phyloP scores from a whole-genome alignment of 2,113 vertebrate species.

The Hyperopisus bebe region DNA sequence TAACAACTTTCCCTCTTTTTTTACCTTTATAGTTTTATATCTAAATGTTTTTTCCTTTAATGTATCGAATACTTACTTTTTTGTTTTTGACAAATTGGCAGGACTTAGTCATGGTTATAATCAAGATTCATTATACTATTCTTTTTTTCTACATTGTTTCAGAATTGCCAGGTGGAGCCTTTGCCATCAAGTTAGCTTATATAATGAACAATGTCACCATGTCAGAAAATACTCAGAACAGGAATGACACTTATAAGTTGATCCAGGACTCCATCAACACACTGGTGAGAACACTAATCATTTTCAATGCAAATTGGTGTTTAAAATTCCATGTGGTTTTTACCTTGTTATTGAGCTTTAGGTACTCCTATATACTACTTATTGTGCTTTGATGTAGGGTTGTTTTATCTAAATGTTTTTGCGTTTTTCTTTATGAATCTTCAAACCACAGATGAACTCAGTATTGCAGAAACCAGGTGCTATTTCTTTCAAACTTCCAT shows the following conservation, averaged over 20 bases:
- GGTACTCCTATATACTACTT: neutral
- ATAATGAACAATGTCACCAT: neutral
- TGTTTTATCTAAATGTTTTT: neutral
- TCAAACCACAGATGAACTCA: neutral
- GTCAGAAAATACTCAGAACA: neutral
- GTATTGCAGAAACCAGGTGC: neutral
- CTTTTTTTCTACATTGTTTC: neutral
- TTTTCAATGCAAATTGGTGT: neutral
- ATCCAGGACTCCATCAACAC: neutral
- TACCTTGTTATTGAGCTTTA: neutral
- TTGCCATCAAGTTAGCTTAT: neutral
- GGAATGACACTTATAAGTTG: neutral
- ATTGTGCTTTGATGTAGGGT: neutral
- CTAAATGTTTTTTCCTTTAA: neutral
- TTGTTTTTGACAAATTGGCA: neutral
- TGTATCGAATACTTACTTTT: neutral
- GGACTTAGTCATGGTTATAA: neutral
- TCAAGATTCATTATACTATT: neutral
- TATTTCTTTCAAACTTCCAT: neutral
- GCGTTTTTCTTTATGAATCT: neutral
- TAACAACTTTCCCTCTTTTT: neutral
- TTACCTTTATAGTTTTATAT: neutral
- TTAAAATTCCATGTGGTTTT: neutral
- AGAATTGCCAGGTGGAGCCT: neutral
- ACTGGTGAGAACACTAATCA: neutral